These are phyloP conservation scores for Drosophila navojoa DNA, from an alignment of 1,140 invertebrate genomes.

Conservation along the genomic window DNA sequence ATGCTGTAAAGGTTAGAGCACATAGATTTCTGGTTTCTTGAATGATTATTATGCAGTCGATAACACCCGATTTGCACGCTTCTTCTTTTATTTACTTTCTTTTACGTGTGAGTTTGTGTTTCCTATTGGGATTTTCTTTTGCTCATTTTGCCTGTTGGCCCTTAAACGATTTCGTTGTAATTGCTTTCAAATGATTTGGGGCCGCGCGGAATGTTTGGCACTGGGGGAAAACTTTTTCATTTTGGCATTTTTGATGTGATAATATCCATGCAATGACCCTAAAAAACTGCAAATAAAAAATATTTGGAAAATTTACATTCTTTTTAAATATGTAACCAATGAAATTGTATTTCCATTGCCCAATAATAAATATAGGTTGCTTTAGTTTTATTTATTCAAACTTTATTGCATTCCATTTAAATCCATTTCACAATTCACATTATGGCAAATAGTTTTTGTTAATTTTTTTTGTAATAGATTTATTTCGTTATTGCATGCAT, in stretches of 20 bases:
- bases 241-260: neutral
- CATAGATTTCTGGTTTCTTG: too few relatives aligned
- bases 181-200: conserved; percentile 53
- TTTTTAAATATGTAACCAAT: conserved; percentile 2
- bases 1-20: too few relatives aligned
- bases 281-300: neutral
- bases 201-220: neutral
- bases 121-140: conserved; percentile 24
- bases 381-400: conserved; percentile 10
- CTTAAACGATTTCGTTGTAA: conserved; percentile 50
- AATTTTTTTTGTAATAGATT: conserved; percentile 10
- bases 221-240: conserved; percentile 3
- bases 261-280: neutral
- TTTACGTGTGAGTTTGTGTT: conserved; percentile 1
- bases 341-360: neutral
- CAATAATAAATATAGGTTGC: neutral
- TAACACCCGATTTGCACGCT: too few relatives aligned
- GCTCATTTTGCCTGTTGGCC: conserved; percentile 27
- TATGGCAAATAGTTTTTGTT: conserved; percentile 33
- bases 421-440: conserved; percentile 34
- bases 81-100: too few relatives aligned
- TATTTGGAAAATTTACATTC: neutral
- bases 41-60: too few relatives aligned
- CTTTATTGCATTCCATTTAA: conserved; percentile 33
- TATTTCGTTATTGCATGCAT: conserved; percentile 32